Conservation (phyloP, 2,113 vertebrate genomes). For the Ornithorhynchus anatinus region DNA sequence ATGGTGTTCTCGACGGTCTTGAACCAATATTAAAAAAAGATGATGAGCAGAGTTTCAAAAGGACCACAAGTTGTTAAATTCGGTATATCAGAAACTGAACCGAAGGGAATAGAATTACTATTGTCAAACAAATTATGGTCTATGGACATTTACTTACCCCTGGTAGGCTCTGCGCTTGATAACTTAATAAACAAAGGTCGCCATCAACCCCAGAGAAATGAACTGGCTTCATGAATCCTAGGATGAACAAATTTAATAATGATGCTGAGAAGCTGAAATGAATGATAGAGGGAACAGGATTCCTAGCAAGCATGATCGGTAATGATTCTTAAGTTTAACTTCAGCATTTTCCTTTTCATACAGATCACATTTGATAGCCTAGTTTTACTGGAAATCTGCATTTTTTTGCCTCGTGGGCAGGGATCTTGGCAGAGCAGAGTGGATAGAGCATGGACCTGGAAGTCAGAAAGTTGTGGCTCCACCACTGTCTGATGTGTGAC, state of each 20-base stretch:
- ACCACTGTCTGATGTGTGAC: too few relatives aligned
- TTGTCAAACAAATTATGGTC: constrained; percentile 2
- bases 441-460: too few relatives aligned
- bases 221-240: constrained; percentile 31
- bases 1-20: too few relatives aligned
- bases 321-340: not conserved
- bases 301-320: not conserved
- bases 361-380: not conserved
- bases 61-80: too few relatives aligned
- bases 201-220: constrained; percentile 18
- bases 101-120: not conserved
- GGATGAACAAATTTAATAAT: constrained; percentile 1
- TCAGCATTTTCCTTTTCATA: not conserved
- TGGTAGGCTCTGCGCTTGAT: not conserved
- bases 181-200: constrained; percentile 8
- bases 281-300: accelerated
- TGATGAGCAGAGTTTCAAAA: too few relatives aligned
- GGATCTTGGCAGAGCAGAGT: too few relatives aligned
- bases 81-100: too few relatives aligned
- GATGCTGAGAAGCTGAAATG: not conserved
- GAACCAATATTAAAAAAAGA: too few relatives aligned
- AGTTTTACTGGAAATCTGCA: too few relatives aligned
- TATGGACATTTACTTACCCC: not conserved
- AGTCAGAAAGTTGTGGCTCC: too few relatives aligned
- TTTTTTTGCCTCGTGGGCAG: too few relatives aligned